Evolutionary conservation across 2,113 vertebrate species (phyloP).

Genomic region (Elaphurus davidianus): DNA sequence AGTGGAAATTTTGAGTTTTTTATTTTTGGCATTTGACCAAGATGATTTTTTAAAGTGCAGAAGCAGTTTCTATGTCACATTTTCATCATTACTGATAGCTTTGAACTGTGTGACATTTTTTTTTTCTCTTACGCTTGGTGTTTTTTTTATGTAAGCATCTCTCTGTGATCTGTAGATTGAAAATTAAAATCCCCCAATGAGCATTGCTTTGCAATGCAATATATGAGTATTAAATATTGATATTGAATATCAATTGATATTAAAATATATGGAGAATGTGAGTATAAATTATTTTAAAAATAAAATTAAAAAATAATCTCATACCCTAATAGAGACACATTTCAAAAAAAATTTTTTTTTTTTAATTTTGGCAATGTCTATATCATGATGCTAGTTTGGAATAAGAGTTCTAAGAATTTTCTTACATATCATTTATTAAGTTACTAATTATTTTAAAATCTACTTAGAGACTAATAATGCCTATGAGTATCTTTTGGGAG

Average conservation of each 20-base stretch:
- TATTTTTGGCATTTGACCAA: constrained; percentile 23
- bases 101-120: constrained; percentile 28
- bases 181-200: constrained; percentile 31
- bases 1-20: constrained; percentile 39
- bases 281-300: constrained; percentile 17
- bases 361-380: neutral
- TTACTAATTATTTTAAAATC: neutral
- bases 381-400: neutral
- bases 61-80: neutral
- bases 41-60: neutral
- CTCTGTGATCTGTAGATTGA: constrained; percentile 5
- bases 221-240: constrained; percentile 34
- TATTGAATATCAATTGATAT: neutral
- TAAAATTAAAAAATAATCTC: constrained; percentile 3
- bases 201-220: constrained; percentile 1
- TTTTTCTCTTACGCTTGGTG: neutral
- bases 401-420: constrained; percentile 37
- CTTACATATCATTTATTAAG: neutral
- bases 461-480: neutral
- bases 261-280: constrained; percentile 3
- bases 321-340: neutral
- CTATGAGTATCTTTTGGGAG: neutral
- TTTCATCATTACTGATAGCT: constrained; percentile 9
- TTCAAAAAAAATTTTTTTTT: neutral
- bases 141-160: constrained; percentile 28